Percentiles rank a stretch among this genome's conserved stretches.
Evolutionary conservation across 2,888 invertebrate genomes (phyloP).

Genomic region (Isoperla grammatica): DNA sequence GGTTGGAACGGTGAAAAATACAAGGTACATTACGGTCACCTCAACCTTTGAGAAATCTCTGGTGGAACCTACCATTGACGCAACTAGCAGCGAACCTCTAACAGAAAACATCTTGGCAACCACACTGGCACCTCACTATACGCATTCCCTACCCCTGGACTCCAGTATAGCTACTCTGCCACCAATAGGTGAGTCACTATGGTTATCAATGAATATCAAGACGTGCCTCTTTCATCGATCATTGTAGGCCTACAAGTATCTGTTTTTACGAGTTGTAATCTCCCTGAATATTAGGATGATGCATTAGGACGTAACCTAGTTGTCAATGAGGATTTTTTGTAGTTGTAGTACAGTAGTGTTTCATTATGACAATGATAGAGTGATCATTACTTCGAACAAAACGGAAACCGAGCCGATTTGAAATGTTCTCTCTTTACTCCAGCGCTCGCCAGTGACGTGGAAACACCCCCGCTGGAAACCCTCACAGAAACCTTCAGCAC

Average conservation of each 20-base stretch:
- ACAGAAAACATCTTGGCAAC: slow-evolving; percentile 84
- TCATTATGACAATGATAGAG: no score
- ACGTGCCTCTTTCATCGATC: no score
- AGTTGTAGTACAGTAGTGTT: no score
- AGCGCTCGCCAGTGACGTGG: slow-evolving; percentile 66
- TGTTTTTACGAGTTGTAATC: no score
- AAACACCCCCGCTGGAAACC: slow-evolving; percentile 82
- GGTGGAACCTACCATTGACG: slow-evolving; percentile 28
- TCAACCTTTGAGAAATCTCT: slow-evolving; percentile 78
- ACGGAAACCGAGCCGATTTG: no score
- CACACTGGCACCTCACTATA: slow-evolving; percentile 58
- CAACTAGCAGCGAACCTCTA: slow-evolving; percentile 59
- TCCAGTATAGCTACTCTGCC: slow-evolving; percentile 80
- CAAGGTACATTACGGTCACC: slow-evolving; percentile 81
- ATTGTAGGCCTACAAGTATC: no score
- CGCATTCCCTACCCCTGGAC: slow-evolving; percentile 60
- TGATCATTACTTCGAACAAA: no score
- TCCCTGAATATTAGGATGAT: no score
- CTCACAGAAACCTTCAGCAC: slow-evolving; percentile 88
- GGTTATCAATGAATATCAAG: background rate
- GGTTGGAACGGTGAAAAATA: slow-evolving; percentile 83
- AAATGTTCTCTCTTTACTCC: no score
- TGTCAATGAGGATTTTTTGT: no score
- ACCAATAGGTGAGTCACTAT: slow-evolving; percentile 48
- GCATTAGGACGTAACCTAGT: no score